Conservation (phyloP, 2,888 invertebrate species). For the Polyploca ridens region DNA sequence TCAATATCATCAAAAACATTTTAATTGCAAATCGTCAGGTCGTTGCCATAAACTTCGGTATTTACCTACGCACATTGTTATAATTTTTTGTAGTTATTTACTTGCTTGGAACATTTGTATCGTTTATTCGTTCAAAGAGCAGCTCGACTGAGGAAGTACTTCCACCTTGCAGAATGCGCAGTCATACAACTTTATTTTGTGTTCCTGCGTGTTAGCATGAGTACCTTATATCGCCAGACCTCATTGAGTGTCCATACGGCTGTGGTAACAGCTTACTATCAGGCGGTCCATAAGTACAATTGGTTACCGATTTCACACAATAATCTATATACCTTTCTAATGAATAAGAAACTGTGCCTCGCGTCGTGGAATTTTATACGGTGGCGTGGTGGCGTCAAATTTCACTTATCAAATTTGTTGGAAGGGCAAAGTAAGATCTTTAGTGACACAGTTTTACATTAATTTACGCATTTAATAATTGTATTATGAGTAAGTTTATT, state of each 20-base stretch:
- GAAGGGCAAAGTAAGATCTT: background rate
- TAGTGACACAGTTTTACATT: background rate
- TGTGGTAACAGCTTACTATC: too few species aligned
- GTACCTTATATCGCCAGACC: too few species aligned
- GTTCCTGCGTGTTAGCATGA: too few species aligned
- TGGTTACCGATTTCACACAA: too few species aligned
- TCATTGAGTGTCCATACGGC: too few species aligned
- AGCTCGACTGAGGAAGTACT: too few species aligned
- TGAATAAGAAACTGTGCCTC: background rate
- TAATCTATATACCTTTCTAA: too few species aligned
- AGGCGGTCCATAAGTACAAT: too few species aligned
- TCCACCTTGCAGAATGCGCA: too few species aligned
- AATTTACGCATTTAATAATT: background rate
- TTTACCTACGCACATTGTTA: background rate
- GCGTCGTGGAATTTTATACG: slow-evolving; percentile 7
- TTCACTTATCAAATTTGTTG: background rate
- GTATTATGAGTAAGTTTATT: background rate
- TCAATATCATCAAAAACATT: background rate
- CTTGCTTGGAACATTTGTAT: background rate
- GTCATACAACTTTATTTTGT: too few species aligned
- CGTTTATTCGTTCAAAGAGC: too few species aligned
- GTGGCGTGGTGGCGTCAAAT: background rate
- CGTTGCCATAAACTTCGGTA: background rate
- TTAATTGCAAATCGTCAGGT: background rate
- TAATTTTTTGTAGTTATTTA: too few species aligned